Percentiles rank a stretch among this genome's conserved stretches.
These are phyloP conservation scores for Axinella damicornis DNA, from an alignment of 37 sponge, comb jelly and placozoan species.

Conservation along the genomic window DNA sequence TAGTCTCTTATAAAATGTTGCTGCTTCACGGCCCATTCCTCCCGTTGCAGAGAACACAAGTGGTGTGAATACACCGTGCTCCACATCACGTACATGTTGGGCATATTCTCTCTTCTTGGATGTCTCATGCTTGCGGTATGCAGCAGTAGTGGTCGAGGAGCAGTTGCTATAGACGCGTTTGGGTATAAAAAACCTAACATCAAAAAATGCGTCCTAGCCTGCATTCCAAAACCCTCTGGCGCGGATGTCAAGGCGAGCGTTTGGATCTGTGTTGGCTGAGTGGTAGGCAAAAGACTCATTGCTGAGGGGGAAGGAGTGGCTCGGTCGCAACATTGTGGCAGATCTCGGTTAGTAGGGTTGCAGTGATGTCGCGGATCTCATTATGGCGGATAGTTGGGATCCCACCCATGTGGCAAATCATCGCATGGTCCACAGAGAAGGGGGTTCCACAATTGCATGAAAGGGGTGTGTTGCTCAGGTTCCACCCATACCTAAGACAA, in stretches of 20 bases:
- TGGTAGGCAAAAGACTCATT: background rate
- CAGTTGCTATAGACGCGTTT: background rate
- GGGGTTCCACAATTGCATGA: background rate
- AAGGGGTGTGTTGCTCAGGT: background rate
- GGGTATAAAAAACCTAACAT: slow-evolving; percentile 58
- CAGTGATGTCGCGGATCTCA: slow-evolving; percentile 22
- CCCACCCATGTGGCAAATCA: slow-evolving; percentile 4
- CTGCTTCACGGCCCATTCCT: background rate
- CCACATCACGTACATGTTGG: slow-evolving; percentile 14
- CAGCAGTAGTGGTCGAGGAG: background rate
- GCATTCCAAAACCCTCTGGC: slow-evolving; percentile 37
- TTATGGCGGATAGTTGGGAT: slow-evolving; percentile 24
- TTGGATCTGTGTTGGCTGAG: slow-evolving; percentile 1
- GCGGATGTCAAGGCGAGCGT: slow-evolving; percentile 9
- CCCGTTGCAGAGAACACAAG: background rate
- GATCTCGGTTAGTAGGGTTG: background rate
- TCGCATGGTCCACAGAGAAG: slow-evolving; percentile 15
- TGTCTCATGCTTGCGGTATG: slow-evolving; percentile 7
- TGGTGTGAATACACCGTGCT: slow-evolving; percentile 19
- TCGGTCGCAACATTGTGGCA: slow-evolving; percentile 21
- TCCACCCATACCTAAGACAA: slow-evolving; percentile 31
- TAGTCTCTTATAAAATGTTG: slow-evolving; percentile 11
- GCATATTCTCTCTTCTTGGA: slow-evolving; percentile 16
- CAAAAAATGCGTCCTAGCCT: slow-evolving; percentile 46
- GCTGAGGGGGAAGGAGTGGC: slow-evolving; percentile 9